Evolutionary conservation across 2,888 invertebrate genomes (phyloP).

Genomic region (Parnassius glacialis): DNA sequence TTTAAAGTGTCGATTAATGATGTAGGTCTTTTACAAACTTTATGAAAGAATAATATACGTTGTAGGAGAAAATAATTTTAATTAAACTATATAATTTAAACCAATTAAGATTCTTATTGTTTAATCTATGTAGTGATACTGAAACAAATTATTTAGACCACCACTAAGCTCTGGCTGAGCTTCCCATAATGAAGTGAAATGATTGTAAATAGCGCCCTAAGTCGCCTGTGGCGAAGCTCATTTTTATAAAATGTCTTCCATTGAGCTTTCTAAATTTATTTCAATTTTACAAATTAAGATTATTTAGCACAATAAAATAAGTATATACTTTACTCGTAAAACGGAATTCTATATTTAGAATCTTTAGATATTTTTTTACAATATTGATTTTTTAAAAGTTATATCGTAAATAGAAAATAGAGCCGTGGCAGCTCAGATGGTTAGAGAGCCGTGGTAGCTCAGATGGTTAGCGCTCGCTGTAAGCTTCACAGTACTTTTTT

Average conservation of each 20-base stretch:
- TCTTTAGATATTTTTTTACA: too few species aligned
- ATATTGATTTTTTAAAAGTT: too few species aligned
- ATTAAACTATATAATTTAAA: background rate
- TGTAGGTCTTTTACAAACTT: too few species aligned
- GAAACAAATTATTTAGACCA: constrained; percentile 6
- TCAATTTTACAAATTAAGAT: constrained; percentile 19
- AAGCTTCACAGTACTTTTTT: too few species aligned
- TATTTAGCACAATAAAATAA: background rate
- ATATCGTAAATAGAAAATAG: too few species aligned
- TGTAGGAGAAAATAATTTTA: background rate
- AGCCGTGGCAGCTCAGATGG: too few species aligned
- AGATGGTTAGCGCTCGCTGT: too few species aligned
- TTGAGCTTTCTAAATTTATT: constrained; percentile 15
- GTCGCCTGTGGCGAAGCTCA: constrained; percentile 19
- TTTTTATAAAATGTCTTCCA: constrained; percentile 12
- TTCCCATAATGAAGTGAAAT: constrained; percentile 20
- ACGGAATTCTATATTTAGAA: too few species aligned
- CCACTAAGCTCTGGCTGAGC: constrained; percentile 18
- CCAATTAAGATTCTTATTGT: background rate
- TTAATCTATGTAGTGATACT: background rate
- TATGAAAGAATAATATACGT: too few species aligned
- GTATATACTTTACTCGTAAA: too few species aligned
- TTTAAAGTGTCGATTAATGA: too few species aligned
- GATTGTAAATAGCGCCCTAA: constrained; percentile 19
- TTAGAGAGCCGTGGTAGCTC: too few species aligned